phyloP scores from a whole-genome alignment of 2,797 vertebrate species.

The Notoglanidium macrostoma region DNA sequence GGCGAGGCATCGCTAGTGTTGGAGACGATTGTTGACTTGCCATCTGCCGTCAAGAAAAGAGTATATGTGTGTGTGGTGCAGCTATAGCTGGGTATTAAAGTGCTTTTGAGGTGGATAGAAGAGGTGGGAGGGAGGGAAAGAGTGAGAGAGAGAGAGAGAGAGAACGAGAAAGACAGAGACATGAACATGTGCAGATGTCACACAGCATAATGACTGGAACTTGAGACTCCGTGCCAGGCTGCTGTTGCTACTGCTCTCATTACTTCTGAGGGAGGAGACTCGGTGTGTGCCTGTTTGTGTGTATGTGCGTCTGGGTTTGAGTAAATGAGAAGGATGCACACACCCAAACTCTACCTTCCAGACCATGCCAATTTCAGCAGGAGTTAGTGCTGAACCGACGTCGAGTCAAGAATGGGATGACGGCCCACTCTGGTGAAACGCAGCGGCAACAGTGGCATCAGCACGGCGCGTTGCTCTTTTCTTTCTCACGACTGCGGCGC shows the following conservation, averaged over 20 bases:
- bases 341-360: background rate
- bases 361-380: background rate
- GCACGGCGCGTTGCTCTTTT: background rate
- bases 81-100: conserved; percentile 49
- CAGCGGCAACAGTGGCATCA: conserved; percentile 20
- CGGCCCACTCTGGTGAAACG: background rate
- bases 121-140: conserved; percentile 82
- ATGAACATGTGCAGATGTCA: conserved; percentile 91
- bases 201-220: conserved; percentile 84
- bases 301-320: conserved; percentile 22
- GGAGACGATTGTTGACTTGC: conserved; percentile 95
- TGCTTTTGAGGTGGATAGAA: conserved; percentile 58
- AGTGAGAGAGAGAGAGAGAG: conserved; percentile 41
- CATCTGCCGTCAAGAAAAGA: conserved; percentile 92
- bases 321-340: background rate
- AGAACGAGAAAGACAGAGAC: conserved; percentile 55
- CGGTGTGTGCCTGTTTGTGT: conserved; percentile 55
- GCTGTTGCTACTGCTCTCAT: conserved; percentile 78
- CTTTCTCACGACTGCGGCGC: background rate
- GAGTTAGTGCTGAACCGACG: background rate
- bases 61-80: conserved; percentile 40
- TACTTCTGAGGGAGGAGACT: conserved; percentile 45
- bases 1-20: conserved; percentile 62
- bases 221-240: conserved; percentile 81
- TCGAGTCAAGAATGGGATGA: conserved; percentile 1